Percentiles rank a stretch among this genome's conserved stretches.
Conservation (phyloP, 2,888 invertebrate species). For the Sinopyrophorus schimmeli region DNA sequence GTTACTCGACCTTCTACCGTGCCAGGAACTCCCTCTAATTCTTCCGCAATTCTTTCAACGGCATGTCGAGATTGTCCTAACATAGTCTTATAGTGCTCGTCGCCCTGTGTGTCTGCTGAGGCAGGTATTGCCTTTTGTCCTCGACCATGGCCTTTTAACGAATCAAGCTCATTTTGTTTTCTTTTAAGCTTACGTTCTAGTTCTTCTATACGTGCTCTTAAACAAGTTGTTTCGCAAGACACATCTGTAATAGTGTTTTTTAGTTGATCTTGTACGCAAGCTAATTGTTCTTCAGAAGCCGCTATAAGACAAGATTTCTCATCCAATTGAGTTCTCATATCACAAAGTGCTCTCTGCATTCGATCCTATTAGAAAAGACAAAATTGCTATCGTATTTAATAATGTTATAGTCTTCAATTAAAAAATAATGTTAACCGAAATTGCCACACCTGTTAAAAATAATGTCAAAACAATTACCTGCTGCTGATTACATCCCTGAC, state of each 20-base stretch:
- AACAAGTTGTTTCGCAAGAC: conserved; percentile 42
- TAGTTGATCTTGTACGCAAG: conserved; percentile 45
- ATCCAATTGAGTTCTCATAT: conserved; percentile 48
- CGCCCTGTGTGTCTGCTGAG: conserved; percentile 25
- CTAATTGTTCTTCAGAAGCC: conserved; percentile 48
- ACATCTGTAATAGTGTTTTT: conserved; percentile 46
- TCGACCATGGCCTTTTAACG: conserved; percentile 24
- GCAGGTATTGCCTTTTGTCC: neutral
- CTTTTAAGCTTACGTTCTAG: conserved; percentile 24
- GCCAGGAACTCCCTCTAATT: no score
- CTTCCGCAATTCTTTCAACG: conserved; percentile 44
- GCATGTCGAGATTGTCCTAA: conserved; percentile 48
- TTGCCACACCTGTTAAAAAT: conserved; percentile 38
- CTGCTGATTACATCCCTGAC: conserved; percentile 47
- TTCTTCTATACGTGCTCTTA: conserved; percentile 41
- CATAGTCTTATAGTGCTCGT: conserved; percentile 45
- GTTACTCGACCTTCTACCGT: no score
- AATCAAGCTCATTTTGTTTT: conserved; percentile 24
- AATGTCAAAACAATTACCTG: no score
- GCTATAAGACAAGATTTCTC: conserved; percentile 46
- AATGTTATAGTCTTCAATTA: neutral
- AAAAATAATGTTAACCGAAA: conserved; percentile 19
- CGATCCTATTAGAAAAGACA: conserved; percentile 38
- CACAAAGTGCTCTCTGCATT: conserved; percentile 44
- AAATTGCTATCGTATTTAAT: neutral